Conservation (phyloP, 2,113 vertebrate species). For the Genyomyrus donnyi region DNA sequence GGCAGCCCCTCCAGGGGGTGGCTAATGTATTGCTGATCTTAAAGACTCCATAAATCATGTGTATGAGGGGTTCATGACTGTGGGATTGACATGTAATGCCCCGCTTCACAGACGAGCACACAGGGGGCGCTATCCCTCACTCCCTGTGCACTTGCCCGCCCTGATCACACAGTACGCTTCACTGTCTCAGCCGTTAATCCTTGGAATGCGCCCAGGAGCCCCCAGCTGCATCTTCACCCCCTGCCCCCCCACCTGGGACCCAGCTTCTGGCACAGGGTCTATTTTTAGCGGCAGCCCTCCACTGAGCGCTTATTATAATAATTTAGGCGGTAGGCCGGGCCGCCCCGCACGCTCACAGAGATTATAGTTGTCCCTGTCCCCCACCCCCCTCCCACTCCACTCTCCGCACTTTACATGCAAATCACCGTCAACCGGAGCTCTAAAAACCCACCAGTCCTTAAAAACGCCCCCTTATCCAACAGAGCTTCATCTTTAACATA, state of each 20-base stretch:
- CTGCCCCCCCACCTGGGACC: conserved; percentile 7
- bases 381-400: conserved; percentile 10
- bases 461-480: neutral
- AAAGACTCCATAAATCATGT: conserved; percentile 38
- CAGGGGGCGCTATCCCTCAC: neutral
- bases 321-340: conserved; percentile 42
- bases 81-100: conserved; percentile 20
- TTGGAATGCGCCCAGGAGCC: neutral
- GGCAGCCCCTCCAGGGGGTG: neutral
- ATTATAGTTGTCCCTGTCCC: conserved; percentile 41
- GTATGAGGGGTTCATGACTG: conserved; percentile 29
- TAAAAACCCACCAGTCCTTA: neutral
- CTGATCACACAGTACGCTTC: neutral
- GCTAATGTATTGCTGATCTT: conserved; percentile 31
- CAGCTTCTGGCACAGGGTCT: conserved; percentile 30
- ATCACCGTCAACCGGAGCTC: neutral
- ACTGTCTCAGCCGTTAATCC: neutral
- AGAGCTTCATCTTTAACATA: neutral
- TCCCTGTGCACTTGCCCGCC: neutral
- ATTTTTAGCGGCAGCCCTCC: conserved; percentile 47
- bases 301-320: conserved; percentile 54
- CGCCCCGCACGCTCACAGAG: conserved; percentile 35
- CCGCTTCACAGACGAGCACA: neutral
- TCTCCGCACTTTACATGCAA: conserved; percentile 25
- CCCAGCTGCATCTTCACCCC: conserved; percentile 9